A percentile compares a stretch with the other conserved stretches of the same genome.
Evolutionary conservation across 2,888 invertebrate species (phyloP).

Genomic region (Cremastinae sp.): DNA sequence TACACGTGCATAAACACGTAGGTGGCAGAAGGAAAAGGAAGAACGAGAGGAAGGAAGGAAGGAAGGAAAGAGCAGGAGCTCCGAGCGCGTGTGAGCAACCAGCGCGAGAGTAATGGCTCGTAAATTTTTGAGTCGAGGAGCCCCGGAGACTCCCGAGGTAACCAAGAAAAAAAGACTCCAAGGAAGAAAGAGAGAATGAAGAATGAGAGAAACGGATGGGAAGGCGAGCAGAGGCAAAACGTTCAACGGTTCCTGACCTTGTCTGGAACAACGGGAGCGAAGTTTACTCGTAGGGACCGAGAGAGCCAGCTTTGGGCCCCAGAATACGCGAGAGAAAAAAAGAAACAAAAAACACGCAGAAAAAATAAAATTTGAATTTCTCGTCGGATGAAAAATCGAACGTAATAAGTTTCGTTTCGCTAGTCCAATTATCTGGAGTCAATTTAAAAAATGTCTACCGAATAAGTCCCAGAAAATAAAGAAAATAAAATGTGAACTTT

Average conservation of each 20-base stretch:
- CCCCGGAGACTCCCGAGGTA: constrained; percentile 48
- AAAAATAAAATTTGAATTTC: constrained; percentile 15
- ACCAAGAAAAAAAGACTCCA: constrained; percentile 36
- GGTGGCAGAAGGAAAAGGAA: constrained; percentile 50
- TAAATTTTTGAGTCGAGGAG: constrained; percentile 67
- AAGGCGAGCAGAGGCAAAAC: constrained; percentile 46
- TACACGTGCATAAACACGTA: constrained; percentile 64
- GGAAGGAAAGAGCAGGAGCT: constrained; percentile 35
- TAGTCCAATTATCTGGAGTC: too few relatives aligned
- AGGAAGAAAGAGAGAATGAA: constrained; percentile 35
- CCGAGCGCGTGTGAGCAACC: constrained; percentile 51
- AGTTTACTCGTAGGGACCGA: constrained; percentile 45
- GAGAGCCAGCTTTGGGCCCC: constrained; percentile 11
- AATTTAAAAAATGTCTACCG: too few relatives aligned
- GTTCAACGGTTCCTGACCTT: constrained; percentile 60
- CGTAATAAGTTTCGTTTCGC: too few relatives aligned
- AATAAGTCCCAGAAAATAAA: too few relatives aligned
- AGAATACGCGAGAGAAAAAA: constrained; percentile 7
- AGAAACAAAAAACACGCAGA: constrained; percentile 22
- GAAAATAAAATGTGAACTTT: too few relatives aligned
- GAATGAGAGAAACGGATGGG: constrained; percentile 38
- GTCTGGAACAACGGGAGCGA: constrained; percentile 62
- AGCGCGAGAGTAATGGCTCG: constrained; percentile 67
- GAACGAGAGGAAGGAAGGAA: constrained; percentile 27
- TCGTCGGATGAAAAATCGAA: not conserved